These are phyloP conservation scores for Dyspetes luteomarginatus DNA, from an alignment of 2,888 invertebrate species.

Conservation along the genomic window DNA sequence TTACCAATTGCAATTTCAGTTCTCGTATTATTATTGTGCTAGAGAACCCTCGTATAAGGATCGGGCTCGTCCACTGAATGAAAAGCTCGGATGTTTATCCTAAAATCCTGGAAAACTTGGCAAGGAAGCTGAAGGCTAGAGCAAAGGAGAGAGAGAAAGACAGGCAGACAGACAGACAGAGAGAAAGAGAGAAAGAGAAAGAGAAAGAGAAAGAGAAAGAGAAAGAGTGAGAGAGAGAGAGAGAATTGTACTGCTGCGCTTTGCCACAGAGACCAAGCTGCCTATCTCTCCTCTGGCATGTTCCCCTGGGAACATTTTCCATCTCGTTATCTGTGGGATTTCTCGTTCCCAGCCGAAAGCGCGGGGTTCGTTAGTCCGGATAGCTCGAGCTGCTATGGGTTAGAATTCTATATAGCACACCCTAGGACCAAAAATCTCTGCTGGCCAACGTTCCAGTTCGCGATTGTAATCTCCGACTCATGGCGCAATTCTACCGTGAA, in stretches of 20 bases:
- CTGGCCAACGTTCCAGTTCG: slow-evolving; percentile 29
- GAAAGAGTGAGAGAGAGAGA: slow-evolving; percentile 20
- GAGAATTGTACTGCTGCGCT: slow-evolving; percentile 41
- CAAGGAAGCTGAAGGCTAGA: slow-evolving; percentile 36
- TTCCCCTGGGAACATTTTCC: slow-evolving; percentile 77
- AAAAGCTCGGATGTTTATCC: slow-evolving; percentile 66
- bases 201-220: not conserved
- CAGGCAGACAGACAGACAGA: slow-evolving; percentile 27
- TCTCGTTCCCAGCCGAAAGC: slow-evolving; percentile 65
- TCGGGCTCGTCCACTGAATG: slow-evolving; percentile 41
- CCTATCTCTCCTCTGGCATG: slow-evolving; percentile 65
- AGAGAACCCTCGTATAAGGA: slow-evolving; percentile 30
- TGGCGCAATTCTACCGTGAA: slow-evolving; percentile 41
- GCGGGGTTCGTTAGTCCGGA: slow-evolving; percentile 75
- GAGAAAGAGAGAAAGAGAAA: not conserved
- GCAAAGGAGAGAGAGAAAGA: slow-evolving; percentile 12
- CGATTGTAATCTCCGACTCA: slow-evolving; percentile 65
- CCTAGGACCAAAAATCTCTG: slow-evolving; percentile 57
- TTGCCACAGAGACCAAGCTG: slow-evolving; percentile 49
- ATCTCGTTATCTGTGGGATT: slow-evolving; percentile 78
- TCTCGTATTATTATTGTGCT: slow-evolving; percentile 38
- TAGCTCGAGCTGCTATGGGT: slow-evolving; percentile 69
- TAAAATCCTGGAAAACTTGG: slow-evolving; percentile 53
- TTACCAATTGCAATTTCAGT: slow-evolving; percentile 64
- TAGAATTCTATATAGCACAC: not conserved